Evolutionary conservation across 2,113 vertebrate genomes (phyloP).

Genomic region (Pseudorectes ferrugineus): DNA sequence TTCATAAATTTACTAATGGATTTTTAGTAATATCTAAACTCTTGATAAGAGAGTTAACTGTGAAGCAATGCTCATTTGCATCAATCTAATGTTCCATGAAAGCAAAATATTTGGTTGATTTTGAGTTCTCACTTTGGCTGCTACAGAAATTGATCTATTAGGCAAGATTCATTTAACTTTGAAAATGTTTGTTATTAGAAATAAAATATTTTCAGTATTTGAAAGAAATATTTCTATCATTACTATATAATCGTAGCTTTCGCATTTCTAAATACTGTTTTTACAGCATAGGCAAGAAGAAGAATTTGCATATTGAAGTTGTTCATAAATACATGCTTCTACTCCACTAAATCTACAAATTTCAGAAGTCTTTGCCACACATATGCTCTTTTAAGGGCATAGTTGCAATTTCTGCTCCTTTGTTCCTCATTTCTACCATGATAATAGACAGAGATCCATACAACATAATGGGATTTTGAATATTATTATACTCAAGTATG

Average conservation of each 20-base stretch:
- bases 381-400: background rate
- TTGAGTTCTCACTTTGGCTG: background rate
- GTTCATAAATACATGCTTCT: background rate
- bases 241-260: background rate
- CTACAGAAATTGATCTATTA: background rate
- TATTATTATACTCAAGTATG: background rate
- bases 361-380: background rate
- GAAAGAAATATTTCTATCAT: background rate
- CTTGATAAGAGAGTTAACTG: background rate
- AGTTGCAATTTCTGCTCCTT: background rate
- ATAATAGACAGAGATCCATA: background rate
- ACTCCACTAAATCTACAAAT: background rate
- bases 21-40: background rate
- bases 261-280: background rate
- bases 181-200: background rate
- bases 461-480: background rate
- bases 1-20: background rate
- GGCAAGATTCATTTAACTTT: background rate
- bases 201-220: background rate
- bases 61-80: background rate
- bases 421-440: background rate
- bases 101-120: background rate
- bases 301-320: background rate
- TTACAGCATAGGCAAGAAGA: background rate
- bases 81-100: background rate